phyloP scores from a whole-genome alignment of 2,888 invertebrate genomes.

The Agrochola lota region DNA sequence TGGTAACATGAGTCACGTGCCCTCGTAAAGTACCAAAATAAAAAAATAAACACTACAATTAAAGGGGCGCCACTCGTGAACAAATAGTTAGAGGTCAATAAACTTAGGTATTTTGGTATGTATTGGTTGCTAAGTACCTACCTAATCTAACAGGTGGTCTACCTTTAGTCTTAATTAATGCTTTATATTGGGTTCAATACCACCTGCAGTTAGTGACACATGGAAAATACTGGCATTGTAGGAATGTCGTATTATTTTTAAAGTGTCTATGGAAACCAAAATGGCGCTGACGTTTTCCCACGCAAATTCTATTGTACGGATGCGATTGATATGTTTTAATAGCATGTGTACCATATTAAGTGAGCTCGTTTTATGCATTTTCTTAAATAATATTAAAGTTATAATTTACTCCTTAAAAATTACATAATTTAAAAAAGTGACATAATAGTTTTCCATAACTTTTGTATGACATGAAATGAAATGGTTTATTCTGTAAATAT shows the following conservation, averaged over 20 bases:
- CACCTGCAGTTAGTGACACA: slow-evolving; percentile 52
- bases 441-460: neutral
- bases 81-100: slow-evolving; percentile 50
- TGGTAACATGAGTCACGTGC: slow-evolving; percentile 28
- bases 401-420: neutral
- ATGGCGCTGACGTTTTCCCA: slow-evolving; percentile 45
- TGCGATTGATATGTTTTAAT: slow-evolving; percentile 20
- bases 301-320: slow-evolving; percentile 31
- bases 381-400: neutral
- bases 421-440: neutral
- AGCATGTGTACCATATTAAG: neutral
- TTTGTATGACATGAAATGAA: neutral
- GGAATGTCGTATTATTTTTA: slow-evolving; percentile 36
- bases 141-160: slow-evolving; percentile 48
- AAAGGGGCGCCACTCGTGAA: slow-evolving; percentile 32
- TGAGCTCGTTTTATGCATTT: neutral
- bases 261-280: slow-evolving; percentile 38
- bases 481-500: no score
- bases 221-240: slow-evolving; percentile 36
- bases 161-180: slow-evolving; percentile 56
- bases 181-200: slow-evolving; percentile 51
- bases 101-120: slow-evolving; percentile 47
- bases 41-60: slow-evolving; percentile 45
- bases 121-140: slow-evolving; percentile 43
- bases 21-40: slow-evolving; percentile 32